Conservation (phyloP, 2,797 vertebrate genomes). For the Rhinoraja longicauda region DNA sequence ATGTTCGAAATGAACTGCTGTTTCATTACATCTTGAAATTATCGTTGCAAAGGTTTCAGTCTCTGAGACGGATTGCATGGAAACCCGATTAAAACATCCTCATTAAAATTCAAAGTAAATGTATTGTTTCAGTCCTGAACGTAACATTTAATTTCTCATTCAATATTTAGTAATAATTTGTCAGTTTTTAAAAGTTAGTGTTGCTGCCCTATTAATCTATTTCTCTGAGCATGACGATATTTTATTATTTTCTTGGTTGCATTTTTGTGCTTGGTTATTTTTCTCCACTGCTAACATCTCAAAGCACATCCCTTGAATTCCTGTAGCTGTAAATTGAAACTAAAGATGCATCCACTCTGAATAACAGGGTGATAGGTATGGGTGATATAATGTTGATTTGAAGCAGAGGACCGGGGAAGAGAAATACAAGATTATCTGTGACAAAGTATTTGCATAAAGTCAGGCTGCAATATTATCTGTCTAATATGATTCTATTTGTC, state of each 20-base stretch:
- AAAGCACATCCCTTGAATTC: background rate
- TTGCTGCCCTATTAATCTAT: background rate
- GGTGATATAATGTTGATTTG: no score
- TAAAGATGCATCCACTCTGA: background rate
- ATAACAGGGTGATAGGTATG: background rate
- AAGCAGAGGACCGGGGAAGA: no score
- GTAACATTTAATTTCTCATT: background rate
- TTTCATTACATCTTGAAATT: background rate
- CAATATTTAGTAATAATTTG: background rate
- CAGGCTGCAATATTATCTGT: background rate
- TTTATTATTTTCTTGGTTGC: slow-evolving; percentile 10
- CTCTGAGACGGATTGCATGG: background rate
- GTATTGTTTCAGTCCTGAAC: background rate
- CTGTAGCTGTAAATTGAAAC: background rate
- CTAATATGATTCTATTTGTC: background rate
- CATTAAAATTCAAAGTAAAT: background rate
- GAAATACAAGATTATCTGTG: background rate
- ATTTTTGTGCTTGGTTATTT: no score
- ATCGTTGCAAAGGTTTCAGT: background rate
- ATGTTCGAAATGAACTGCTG: background rate
- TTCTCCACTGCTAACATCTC: background rate
- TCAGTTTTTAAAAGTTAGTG: background rate
- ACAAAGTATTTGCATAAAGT: background rate
- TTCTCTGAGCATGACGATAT: background rate
- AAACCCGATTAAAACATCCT: background rate